A percentile compares a stretch with the other conserved stretches of the same genome.
These are phyloP conservation scores for Apteryx owenii DNA, from an alignment of 2,113 vertebrate species.

Conservation along the genomic window DNA sequence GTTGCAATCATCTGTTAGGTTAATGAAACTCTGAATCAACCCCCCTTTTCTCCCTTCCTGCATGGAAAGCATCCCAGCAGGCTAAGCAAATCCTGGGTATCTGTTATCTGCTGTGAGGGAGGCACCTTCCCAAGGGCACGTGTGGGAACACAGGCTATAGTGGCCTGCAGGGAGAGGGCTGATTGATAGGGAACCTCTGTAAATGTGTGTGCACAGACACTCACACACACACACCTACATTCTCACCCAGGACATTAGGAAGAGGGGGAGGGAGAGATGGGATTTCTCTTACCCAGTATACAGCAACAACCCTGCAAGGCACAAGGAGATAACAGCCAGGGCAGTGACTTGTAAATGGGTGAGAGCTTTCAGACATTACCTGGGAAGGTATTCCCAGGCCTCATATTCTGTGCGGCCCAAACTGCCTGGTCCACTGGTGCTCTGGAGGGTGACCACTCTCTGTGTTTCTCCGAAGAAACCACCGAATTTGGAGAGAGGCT, in stretches of 20 bases:
- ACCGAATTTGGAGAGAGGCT: not conserved
- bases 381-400: not conserved
- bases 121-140: conserved; percentile 3
- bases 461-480: not conserved
- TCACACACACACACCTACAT: too few species aligned
- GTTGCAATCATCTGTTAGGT: conserved; percentile 24
- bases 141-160: not conserved
- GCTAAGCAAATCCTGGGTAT: not conserved
- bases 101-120: not conserved
- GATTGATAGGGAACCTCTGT: not conserved
- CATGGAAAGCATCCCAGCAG: not conserved
- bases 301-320: not conserved
- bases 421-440: not conserved
- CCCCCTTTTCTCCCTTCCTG: not conserved
- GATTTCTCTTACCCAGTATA: not conserved
- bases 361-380: not conserved
- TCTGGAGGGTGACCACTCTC: not conserved
- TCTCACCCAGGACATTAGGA: not conserved
- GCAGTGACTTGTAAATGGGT: not conserved
- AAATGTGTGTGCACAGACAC: accelerated
- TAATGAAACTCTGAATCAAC: conserved; percentile 49
- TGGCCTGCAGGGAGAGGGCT: not conserved
- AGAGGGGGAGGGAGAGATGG: not conserved
- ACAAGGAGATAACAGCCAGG: not conserved
- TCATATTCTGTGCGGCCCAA: not conserved